Evolutionary conservation across 2,113 vertebrate species (phyloP).

Genomic region (Dasyprocta punctata): DNA sequence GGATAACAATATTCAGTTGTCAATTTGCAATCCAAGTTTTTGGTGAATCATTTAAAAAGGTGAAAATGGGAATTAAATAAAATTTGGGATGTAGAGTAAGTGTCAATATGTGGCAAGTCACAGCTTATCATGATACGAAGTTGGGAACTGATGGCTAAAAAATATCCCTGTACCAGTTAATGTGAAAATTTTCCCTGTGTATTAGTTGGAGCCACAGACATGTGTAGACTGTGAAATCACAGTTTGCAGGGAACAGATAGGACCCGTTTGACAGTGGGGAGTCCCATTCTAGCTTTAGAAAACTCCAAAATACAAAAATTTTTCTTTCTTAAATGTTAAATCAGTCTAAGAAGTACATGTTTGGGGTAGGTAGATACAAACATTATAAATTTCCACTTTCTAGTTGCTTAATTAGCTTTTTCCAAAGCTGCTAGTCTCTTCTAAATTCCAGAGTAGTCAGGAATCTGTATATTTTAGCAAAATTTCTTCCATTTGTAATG

Average conservation of each 20-base stretch:
- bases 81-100: neutral
- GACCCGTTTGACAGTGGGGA: neutral
- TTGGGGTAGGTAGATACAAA: neutral
- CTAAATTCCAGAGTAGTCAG: neutral
- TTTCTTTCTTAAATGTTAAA: neutral
- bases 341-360: neutral
- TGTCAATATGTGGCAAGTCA: neutral
- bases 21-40: neutral
- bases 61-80: neutral
- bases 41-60: neutral
- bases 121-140: neutral
- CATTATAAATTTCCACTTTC: neutral
- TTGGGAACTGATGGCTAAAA: conserved; percentile 25
- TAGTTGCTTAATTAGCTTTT: neutral
- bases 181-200: conserved; percentile 38
- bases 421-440: neutral
- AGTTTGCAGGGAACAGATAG: conserved; percentile 62
- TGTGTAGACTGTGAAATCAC: neutral
- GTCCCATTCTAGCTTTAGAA: conserved; percentile 37
- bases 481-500: neutral
- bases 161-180: conserved; percentile 43
- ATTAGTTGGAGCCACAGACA: neutral
- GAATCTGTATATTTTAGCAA: neutral
- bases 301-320: conserved; percentile 53
- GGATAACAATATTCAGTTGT: neutral